Evolutionary conservation across 2,888 invertebrate genomes (phyloP), one percentile per base, ranked within the genome.

Genomic region (Pandemis heparana): DNA sequence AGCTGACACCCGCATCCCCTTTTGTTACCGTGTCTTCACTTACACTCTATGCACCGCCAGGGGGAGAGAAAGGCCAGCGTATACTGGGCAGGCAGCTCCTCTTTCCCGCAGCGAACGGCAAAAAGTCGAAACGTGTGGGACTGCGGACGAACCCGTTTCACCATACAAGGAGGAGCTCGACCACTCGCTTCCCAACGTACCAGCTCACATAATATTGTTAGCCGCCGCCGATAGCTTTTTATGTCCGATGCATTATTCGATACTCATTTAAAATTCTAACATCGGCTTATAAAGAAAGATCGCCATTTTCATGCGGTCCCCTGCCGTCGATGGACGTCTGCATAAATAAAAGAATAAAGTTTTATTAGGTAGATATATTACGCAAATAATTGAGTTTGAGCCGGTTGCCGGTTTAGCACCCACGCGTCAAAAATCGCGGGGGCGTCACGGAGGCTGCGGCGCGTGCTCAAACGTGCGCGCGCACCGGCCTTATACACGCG

Each of bases 251-350:
- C 93, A 94, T 94, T 94, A 94, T 94, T 94, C 93, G 94, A 94
- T 92, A 89, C 93, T 93, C 93, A 94, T 94, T 94, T 94, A 92
- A 94, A 94, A 94, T 94, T 94, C 94, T 94, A 94, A 94, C 92
- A 90, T 92, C 90, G 88, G 83, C 93, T 88, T 92, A 91, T 92
- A 92, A 92, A 92, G 92, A 91, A 90, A 92, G 89, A 85, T 89
- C 79, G 92, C 93, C 93, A 94, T 93, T 94, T 92, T 91, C 85
- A 89, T 87, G 81, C 87, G 89, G 85, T 88, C 87, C 89, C 91
- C 91, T 87, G 92, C 90, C 89, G 92, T 85, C 85, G 89, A 70
- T 87, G 89, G 92, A 90, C 88, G 93, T 87, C 81, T 86, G 78
- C 72, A 60, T 73, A 64, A 68, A 72, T 66, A 76, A 51, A 60